phyloP scores from a whole-genome alignment of 64 coral and sea anemone species.

The Actinia tenebrosa region DNA sequence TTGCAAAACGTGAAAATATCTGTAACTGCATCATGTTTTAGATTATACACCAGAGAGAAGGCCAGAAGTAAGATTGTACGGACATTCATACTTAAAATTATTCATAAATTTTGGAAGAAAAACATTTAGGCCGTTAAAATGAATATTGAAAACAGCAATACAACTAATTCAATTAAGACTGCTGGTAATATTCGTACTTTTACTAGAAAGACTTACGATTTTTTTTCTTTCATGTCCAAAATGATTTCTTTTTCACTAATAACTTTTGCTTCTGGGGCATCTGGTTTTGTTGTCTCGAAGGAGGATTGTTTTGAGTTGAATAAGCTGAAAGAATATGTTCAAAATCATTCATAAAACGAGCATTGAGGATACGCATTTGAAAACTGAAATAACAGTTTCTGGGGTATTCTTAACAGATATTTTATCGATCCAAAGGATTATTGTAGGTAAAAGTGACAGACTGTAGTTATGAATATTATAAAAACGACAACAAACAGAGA shows the following conservation, averaged over 20 bases:
- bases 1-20: not conserved
- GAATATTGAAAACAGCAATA: not conserved
- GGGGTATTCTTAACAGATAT: not conserved
- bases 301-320: not conserved
- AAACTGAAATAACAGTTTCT: not conserved
- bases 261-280: not conserved
- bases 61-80: not conserved
- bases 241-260: constrained; percentile 18
- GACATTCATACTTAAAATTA: not conserved
- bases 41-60: too few species aligned
- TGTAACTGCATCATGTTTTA: not conserved
- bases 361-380: not conserved
- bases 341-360: constrained; percentile 3
- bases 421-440: not conserved
- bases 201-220: not conserved
- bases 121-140: not conserved
- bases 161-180: not conserved
- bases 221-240: not conserved
- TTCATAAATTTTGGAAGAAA: not conserved
- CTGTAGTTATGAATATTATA: not conserved
- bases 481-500: constrained; percentile 14
- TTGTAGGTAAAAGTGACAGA: not conserved
- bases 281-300: not conserved
- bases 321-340: not conserved
- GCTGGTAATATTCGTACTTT: not conserved